These are phyloP conservation scores for Polydrusus cervinus DNA, from an alignment of 2,888 invertebrate genomes.

Conservation along the genomic window DNA sequence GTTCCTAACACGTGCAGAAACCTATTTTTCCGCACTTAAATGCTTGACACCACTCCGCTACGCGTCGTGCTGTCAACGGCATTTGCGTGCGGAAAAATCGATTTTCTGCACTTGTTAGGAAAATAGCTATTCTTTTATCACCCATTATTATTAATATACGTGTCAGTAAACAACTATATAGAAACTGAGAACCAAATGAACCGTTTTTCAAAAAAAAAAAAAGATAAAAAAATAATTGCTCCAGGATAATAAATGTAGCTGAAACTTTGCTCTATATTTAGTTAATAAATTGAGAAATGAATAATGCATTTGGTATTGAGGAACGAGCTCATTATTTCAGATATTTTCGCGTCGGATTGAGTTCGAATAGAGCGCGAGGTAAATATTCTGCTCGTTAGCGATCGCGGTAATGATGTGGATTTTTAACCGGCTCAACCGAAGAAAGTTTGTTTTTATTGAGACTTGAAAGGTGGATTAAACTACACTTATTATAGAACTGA, in stretches of 20 bases:
- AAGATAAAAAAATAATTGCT: slow-evolving; percentile 18
- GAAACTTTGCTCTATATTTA: slow-evolving; percentile 25
- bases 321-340: slow-evolving; percentile 43
- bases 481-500: slow-evolving; percentile 10
- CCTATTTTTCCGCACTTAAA: too few relatives aligned
- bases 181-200: too few relatives aligned
- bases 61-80: too few relatives aligned
- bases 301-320: slow-evolving; percentile 38
- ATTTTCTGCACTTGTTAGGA: too few relatives aligned
- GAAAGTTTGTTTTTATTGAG: slow-evolving; percentile 28
- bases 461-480: slow-evolving; percentile 14
- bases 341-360: slow-evolving; percentile 38
- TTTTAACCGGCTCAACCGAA: slow-evolving; percentile 37
- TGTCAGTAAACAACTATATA: too few relatives aligned
- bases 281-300: slow-evolving; percentile 38
- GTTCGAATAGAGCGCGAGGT: slow-evolving; percentile 44
- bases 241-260: slow-evolving; percentile 19
- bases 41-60: too few relatives aligned
- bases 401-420: slow-evolving; percentile 51
- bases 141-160: too few relatives aligned
- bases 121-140: too few relatives aligned
- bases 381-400: slow-evolving; percentile 50
- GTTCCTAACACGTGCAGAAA: too few relatives aligned
- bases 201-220: too few relatives aligned
- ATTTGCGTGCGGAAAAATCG: too few relatives aligned